Percentiles rank a stretch among this genome's conserved stretches.
phyloP scores from a whole-genome alignment of 1,140 invertebrate species.

The Drosophila virilis region DNA sequence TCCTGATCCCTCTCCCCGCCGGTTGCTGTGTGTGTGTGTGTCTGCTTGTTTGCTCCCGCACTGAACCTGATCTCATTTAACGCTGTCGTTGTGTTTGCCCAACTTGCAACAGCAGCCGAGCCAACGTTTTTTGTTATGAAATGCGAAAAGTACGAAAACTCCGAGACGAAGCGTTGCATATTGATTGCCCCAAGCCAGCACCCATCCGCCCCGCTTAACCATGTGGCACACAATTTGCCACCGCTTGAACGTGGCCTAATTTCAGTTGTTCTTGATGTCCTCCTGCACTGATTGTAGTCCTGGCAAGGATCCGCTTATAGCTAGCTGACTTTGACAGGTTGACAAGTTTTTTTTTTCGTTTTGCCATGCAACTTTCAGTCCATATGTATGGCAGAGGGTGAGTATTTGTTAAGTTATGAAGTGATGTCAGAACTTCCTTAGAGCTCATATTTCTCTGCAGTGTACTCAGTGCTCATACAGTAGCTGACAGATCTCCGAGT shows the following conservation, averaged over 20 bases:
- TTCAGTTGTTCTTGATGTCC: slow-evolving; percentile 45
- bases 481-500: neutral
- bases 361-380: neutral
- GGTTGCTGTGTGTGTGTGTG: neutral
- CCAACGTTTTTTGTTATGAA: slow-evolving; percentile 59
- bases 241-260: slow-evolving; percentile 64
- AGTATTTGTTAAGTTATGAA: slow-evolving; percentile 8
- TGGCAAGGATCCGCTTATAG: slow-evolving; percentile 45
- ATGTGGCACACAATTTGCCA: slow-evolving; percentile 48
- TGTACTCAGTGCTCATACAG: neutral
- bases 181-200: slow-evolving; percentile 49
- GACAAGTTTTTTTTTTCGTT: slow-evolving; percentile 41
- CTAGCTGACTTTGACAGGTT: slow-evolving; percentile 55
- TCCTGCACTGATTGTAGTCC: slow-evolving; percentile 32
- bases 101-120: slow-evolving; percentile 46
- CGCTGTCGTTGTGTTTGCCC: slow-evolving; percentile 63
- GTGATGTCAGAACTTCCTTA: slow-evolving; percentile 10
- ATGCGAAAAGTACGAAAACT: slow-evolving; percentile 50
- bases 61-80: slow-evolving; percentile 73
- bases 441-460: neutral
- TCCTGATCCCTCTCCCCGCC: neutral
- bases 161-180: slow-evolving; percentile 54
- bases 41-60: slow-evolving; percentile 22
- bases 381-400: neutral
- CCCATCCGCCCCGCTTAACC: neutral